Percentiles rank a stretch among this genome's conserved stretches.
Evolutionary conservation across 2,113 vertebrate genomes (phyloP).

Genomic region (Panthera tigris): DNA sequence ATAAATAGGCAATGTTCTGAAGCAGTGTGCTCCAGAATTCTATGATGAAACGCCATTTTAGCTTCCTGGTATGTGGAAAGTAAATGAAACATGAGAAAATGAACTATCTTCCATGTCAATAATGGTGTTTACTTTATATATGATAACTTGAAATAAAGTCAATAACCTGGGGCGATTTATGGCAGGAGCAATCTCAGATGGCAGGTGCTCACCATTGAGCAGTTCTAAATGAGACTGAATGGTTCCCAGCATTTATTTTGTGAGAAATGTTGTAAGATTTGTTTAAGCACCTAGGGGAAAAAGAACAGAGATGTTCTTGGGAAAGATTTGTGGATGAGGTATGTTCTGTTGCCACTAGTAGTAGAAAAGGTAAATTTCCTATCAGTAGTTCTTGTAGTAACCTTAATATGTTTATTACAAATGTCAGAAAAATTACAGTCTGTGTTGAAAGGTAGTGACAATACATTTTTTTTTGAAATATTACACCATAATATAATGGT

Average conservation of each 20-base stretch:
- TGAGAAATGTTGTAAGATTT: neutral
- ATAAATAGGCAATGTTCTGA: neutral
- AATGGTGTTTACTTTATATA: neutral
- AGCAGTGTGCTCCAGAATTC: neutral
- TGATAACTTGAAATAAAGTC: neutral
- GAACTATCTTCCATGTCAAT: neutral
- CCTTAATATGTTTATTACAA: neutral
- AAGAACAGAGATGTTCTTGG: neutral
- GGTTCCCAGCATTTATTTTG: neutral
- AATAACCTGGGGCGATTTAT: neutral
- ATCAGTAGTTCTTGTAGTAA: neutral
- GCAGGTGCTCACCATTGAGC: neutral
- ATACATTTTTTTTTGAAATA: neutral
- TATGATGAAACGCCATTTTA: neutral
- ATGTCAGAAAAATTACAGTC: neutral
- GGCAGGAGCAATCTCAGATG: neutral
- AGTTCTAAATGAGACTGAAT: neutral
- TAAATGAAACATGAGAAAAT: slow-evolving; percentile 29
- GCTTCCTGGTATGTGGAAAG: neutral
- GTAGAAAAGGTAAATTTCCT: neutral
- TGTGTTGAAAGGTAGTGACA: neutral
- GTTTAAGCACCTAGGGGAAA: neutral
- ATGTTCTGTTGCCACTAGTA: neutral
- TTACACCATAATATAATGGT: neutral
- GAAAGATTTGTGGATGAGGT: neutral